Base-by-base conservation (phyloP, 1,140 invertebrate genomes). In the Eupeodes corollae region DNA sequence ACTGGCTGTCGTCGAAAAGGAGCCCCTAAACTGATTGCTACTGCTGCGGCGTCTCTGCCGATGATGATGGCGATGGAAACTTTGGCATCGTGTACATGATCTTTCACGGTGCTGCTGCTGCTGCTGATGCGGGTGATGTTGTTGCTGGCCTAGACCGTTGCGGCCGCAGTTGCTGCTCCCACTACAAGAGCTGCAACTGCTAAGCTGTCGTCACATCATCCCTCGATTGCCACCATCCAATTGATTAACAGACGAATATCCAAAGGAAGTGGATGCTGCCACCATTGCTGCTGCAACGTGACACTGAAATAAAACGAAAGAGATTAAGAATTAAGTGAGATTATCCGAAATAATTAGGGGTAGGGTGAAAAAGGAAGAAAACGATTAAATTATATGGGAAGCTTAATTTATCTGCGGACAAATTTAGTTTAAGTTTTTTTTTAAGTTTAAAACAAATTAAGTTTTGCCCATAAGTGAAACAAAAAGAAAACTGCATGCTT, bases 101-200 rank as follows among this genome's bases (percentile, higher is more conserved):
- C 61, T 53, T 16, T 46, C 34, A 46, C 60, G 41, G 52, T 46
- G 60, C 56, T 39, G 45, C 53, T 2, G 53, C 45, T 34, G 58
- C 52, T 47, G 55, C 26, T 40, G 19, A 11, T 46, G 43, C 8
- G 49, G 51, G 11, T 42, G 42, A 11, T 52, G 58, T 37, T 65
- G 62, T 39, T 52, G 62, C 39, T 65, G 62, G 16, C 53, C 53
- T 33, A 56, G 52, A 34, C 57, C 52, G 16, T 55, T 55, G 8
- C 49, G 42, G 19, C 57, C 61, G 52, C 63, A 67, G 56, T 60
- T 65, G 61, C 64, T 67, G 56, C 61, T 64, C 49, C 56, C 57
- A 53, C 64, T 65, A 54, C 66, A 64, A 49, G 66, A 63, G 56
- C 63, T 68, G 55, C 65, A 68, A 55, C 61, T 66, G 58, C 62